phyloP scores from a whole-genome alignment of 2,888 invertebrate species.

The Himalopsyche tibetana region DNA sequence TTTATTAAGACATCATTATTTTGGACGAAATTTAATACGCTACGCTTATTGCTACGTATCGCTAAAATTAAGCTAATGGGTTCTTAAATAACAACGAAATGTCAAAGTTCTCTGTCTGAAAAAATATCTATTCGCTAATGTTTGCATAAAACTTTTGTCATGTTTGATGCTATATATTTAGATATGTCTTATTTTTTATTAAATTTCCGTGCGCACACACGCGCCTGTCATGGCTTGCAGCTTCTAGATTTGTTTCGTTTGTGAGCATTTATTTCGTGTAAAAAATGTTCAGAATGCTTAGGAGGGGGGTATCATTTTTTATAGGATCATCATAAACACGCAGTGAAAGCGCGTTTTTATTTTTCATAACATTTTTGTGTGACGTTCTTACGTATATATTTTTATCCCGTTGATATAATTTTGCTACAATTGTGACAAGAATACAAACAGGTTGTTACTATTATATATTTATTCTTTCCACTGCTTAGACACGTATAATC shows the following conservation, averaged over 20 bases:
- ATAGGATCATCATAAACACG: slow-evolving; percentile 27
- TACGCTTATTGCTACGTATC: too few relatives aligned
- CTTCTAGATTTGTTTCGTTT: slow-evolving; percentile 26
- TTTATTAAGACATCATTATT: too few relatives aligned
- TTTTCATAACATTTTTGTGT: slow-evolving; percentile 14
- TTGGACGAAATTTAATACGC: too few relatives aligned
- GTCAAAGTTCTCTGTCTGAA: background rate
- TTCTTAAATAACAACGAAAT: background rate
- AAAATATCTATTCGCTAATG: background rate
- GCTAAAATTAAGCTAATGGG: background rate
- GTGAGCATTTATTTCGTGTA: background rate
- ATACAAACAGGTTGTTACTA: background rate
- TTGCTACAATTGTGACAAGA: background rate
- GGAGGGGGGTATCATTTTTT: background rate
- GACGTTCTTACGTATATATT: background rate
- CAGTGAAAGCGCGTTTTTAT: background rate
- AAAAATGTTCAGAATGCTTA: slow-evolving; percentile 10
- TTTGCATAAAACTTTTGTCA: background rate
- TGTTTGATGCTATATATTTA: background rate
- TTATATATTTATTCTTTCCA: too few relatives aligned
- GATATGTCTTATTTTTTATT: slow-evolving; percentile 18
- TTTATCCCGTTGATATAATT: slow-evolving; percentile 21
- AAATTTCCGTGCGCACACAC: background rate
- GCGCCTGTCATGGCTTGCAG: background rate
- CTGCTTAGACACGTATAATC: too few relatives aligned